Evolutionary conservation across 2,113 vertebrate genomes (phyloP).

Genomic region (Phalacrocorax brasilianus): DNA sequence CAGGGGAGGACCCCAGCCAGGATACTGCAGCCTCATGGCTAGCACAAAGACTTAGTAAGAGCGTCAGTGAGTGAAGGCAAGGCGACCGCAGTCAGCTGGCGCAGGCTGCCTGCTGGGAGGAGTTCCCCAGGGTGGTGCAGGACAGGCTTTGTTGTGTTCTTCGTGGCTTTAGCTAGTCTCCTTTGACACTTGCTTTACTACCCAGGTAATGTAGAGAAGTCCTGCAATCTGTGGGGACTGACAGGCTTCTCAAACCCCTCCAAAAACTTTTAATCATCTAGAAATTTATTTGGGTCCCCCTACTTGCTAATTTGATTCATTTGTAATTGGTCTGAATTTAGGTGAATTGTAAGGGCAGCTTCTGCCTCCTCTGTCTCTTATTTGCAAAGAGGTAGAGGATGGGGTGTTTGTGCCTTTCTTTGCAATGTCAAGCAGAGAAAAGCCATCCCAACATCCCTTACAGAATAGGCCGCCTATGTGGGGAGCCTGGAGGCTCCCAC

Average conservation of each 20-base stretch:
- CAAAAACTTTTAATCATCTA: not conserved
- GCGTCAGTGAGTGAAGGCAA: accelerated
- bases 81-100: not conserved
- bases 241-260: not conserved
- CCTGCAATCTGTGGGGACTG: not conserved
- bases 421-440: not conserved
- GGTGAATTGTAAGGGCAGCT: not conserved
- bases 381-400: not conserved
- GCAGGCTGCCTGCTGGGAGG: not conserved
- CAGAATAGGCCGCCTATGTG: too few relatives aligned
- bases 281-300: not conserved
- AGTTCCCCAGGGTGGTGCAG: not conserved
- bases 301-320: not conserved
- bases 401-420: not conserved
- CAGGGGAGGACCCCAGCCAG: not conserved
- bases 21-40: accelerated
- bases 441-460: not conserved
- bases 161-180: not conserved
- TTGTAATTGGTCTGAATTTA: not conserved
- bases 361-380: not conserved
- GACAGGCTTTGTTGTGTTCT: not conserved
- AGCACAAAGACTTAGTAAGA: not conserved
- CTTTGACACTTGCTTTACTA: not conserved
- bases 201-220: not conserved
- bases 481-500: not conserved